phyloP scores from a whole-genome alignment of 2,113 vertebrate genomes.

The Calyptommatus sinebrachiatus region DNA sequence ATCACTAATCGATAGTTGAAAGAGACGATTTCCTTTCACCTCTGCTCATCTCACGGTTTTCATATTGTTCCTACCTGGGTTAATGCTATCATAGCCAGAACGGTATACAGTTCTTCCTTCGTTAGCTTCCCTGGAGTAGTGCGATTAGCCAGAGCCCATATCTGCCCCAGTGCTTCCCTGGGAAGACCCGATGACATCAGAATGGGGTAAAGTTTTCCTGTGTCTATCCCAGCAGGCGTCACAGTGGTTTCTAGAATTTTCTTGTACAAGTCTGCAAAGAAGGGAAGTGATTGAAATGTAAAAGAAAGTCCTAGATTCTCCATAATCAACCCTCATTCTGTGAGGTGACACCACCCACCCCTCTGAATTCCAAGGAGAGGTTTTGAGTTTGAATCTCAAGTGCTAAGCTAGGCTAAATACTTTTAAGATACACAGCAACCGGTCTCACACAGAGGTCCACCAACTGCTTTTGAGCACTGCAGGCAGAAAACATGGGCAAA shows the following conservation, averaged over 20 bases:
- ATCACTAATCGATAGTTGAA: too few relatives aligned
- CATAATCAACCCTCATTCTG: neutral
- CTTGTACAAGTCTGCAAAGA: constrained; percentile 87
- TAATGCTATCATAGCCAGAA: constrained; percentile 91
- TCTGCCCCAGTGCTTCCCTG: constrained; percentile 93
- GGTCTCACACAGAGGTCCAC: neutral
- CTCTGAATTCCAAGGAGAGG: neutral
- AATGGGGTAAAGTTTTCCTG: constrained; percentile 94
- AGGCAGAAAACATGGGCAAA: too few relatives aligned
- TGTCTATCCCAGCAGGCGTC: constrained; percentile 93
- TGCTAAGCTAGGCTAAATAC: neutral
- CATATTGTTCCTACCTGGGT: constrained; percentile 81
- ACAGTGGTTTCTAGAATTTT: constrained; percentile 91
- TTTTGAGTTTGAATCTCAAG: neutral
- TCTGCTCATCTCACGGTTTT: too few relatives aligned
- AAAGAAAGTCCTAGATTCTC: neutral
- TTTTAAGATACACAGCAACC: neutral
- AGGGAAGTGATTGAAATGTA: constrained; percentile 18
- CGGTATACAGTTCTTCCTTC: constrained; percentile 93
- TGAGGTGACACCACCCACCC: neutral
- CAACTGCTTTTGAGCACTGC: too few relatives aligned
- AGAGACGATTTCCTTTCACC: neutral
- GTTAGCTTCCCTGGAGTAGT: constrained; percentile 95
- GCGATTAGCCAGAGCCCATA: constrained; percentile 95
- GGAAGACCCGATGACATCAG: constrained; percentile 96